Evolutionary conservation across 2,888 invertebrate species (phyloP), one percentile per base, ranked within the genome.

Genomic region (Tachina fera): DNA sequence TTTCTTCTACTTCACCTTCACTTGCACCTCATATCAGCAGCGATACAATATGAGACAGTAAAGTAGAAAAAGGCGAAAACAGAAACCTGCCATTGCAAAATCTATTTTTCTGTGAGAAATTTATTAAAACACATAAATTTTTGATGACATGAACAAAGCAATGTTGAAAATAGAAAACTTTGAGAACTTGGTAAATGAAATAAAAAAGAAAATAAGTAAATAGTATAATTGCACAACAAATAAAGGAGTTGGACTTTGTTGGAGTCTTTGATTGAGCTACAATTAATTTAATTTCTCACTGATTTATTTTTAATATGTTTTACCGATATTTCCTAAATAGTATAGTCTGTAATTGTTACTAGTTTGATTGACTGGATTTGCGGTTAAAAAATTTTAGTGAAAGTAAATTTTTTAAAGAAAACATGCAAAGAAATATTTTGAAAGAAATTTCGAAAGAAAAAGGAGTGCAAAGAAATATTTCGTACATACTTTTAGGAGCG

Each of bases 51-150:
- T 47, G 31, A 49, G 47, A 47, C 47, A 74, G 5, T 47, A 22
- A 58, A 79, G 49, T 56, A 47, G n/a, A 31, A 31, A 22, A 31
- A 31, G 31, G 45, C 51, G 56, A 71, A 77, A 68, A 63, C 31
- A 51, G 72, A 80, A 80, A 77, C 72, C 72, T 77, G 84, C 68
- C 84, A 41, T 31, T 49, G 39, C 9, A 41, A 61, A 49, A 74
- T 41, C 60, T 76, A 31, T 68, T 75, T 77, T 80, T 22, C 70
- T 49, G 19, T 68, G 47, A 76, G 58, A 80, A 76, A 77, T 84
- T 84, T 80, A 80, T 84, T 68, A 80, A 80, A 74, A 80, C 65
- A 67, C 76, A 80, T 83, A 67, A 75, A 79, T 80, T 79, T 79
- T 51, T 65, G 45, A 71, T 65, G 70, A 70, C 79, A 41, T 60